Conservation (phyloP, 1,140 invertebrate genomes). For the Plodia interpunctella region DNA sequence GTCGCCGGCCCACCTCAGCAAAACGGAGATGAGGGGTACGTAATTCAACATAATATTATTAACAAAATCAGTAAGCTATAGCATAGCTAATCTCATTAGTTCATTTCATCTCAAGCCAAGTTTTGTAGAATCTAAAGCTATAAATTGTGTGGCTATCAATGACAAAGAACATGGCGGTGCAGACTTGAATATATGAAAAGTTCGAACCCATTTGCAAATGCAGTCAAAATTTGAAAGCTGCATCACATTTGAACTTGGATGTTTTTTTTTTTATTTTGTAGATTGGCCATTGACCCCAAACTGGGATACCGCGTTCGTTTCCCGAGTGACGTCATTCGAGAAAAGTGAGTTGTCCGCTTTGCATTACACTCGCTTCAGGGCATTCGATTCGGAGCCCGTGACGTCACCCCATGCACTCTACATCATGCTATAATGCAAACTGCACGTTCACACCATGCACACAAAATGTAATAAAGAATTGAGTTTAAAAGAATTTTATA, state of each 20-base stretch:
- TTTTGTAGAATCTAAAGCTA: too few species aligned
- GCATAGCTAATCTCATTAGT: background rate
- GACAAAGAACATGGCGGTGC: background rate
- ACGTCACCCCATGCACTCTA: slow-evolving; percentile 39
- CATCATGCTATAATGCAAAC: slow-evolving; percentile 10
- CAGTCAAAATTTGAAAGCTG: slow-evolving; percentile 12
- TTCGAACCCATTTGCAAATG: too few species aligned
- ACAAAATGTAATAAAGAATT: background rate
- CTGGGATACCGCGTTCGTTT: slow-evolving; percentile 75
- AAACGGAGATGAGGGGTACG: slow-evolving; percentile 60
- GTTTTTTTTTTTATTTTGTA: slow-evolving; percentile 74
- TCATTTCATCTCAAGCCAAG: slow-evolving; percentile 10
- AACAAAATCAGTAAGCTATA: background rate
- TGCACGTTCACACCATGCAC: slow-evolving; percentile 8
- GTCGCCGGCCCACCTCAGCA: slow-evolving; percentile 25
- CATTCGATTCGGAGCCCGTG: slow-evolving; percentile 32
- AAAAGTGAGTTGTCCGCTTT: slow-evolving; percentile 66
- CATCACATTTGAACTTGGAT: slow-evolving; percentile 44
- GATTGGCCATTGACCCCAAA: slow-evolving; percentile 76
- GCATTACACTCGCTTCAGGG: slow-evolving; percentile 28
- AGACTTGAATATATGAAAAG: background rate
- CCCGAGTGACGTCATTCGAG: slow-evolving; percentile 71
- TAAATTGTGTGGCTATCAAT: too few species aligned
- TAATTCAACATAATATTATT: slow-evolving; percentile 6
- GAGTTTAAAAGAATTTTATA: background rate